Percentiles rank a stretch among this genome's conserved stretches.
Evolutionary conservation across 2,888 invertebrate species (phyloP).

Genomic region (Formica aserva): DNA sequence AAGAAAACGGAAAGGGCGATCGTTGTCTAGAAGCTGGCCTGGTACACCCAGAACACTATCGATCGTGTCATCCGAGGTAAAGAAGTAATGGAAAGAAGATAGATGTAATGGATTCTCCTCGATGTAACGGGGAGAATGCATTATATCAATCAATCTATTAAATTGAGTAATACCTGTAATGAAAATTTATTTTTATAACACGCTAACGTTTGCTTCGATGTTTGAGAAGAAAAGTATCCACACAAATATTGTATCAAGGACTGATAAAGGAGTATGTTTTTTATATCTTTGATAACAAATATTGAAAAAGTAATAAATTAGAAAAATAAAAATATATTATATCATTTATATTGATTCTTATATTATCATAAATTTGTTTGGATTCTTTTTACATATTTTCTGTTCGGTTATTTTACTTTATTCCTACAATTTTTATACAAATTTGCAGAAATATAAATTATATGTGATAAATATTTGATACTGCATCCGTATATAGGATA

Average conservation of each 20-base stretch:
- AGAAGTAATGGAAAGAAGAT: constrained; percentile 1
- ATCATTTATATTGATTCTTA: constrained; percentile 4
- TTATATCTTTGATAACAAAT: not conserved
- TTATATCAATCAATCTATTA: not conserved
- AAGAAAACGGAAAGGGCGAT: constrained; percentile 82
- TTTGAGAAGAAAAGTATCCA: not conserved
- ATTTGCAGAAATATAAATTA: not conserved
- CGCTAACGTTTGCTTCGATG: not conserved
- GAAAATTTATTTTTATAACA: constrained; percentile 4
- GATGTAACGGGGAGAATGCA: not conserved
- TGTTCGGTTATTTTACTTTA: not conserved
- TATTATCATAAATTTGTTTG: not conserved
- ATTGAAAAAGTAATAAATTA: not conserved
- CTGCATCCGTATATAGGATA: too few species aligned
- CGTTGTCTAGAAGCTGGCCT: constrained; percentile 84
- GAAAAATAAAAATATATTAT: not conserved
- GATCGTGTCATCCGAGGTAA: constrained; percentile 82
- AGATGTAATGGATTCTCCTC: not conserved
- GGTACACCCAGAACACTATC: constrained; percentile 82
- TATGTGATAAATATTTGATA: not conserved
- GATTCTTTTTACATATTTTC: not conserved
- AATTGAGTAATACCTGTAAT: not conserved
- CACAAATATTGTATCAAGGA: too few species aligned
- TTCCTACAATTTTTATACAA: not conserved
- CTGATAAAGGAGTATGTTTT: not conserved